phyloP scores from a whole-genome alignment of 2,797 vertebrate genomes.

The Ptychadena robeensis region DNA sequence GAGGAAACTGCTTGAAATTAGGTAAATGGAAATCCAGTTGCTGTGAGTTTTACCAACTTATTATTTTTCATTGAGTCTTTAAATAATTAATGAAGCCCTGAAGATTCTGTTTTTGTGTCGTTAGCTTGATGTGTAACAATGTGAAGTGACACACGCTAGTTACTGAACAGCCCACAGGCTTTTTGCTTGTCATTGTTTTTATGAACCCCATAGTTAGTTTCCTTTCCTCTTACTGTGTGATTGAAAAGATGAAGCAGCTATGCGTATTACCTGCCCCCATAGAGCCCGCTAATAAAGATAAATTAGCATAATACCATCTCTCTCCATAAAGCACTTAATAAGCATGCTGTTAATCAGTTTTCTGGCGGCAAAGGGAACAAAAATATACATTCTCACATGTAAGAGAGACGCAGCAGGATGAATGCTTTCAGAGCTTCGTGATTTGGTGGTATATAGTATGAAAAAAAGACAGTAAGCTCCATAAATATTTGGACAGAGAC shows the following conservation, averaged over 20 bases:
- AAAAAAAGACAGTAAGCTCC: too few species aligned
- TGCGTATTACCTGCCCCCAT: conserved; percentile 50
- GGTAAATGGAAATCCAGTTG: too few species aligned
- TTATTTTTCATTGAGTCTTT: background rate
- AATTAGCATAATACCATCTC: conserved; percentile 52
- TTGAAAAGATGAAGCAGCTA: conserved; percentile 53
- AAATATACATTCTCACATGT: conserved; percentile 19
- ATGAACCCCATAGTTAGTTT: conserved; percentile 35
- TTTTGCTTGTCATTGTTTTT: conserved; percentile 49
- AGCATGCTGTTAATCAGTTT: conserved; percentile 38
- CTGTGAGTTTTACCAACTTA: background rate
- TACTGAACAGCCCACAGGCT: conserved; percentile 40
- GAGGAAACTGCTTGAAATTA: too few species aligned
- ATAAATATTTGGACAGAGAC: too few species aligned
- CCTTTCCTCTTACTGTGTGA: conserved; percentile 50
- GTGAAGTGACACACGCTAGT: conserved; percentile 49
- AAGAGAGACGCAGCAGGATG: background rate
- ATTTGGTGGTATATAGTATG: background rate
- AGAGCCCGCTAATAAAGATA: conserved; percentile 48
- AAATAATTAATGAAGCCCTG: conserved; percentile 2
- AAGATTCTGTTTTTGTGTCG: conserved; percentile 15
- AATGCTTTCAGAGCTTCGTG: conserved; percentile 22
- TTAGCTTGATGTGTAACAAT: conserved; percentile 39
- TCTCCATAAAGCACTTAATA: conserved; percentile 42
- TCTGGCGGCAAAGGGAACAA: background rate